Percentiles rank a stretch among this genome's conserved stretches.
These are phyloP conservation scores for Conger conger DNA, from an alignment of 2,113 vertebrate genomes.

Conservation along the genomic window DNA sequence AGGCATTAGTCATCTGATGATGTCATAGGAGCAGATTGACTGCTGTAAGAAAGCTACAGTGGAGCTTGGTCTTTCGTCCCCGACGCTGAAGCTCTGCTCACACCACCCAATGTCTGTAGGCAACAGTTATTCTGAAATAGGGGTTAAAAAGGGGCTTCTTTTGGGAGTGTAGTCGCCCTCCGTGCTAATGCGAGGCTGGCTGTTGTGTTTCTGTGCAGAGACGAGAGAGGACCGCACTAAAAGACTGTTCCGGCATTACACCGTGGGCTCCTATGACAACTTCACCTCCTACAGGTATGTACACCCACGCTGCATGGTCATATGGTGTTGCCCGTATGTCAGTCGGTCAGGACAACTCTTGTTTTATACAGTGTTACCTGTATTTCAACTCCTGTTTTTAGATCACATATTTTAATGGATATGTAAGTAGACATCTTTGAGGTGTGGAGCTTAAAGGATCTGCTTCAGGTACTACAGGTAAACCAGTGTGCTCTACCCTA, in stretches of 20 bases:
- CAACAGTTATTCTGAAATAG: not conserved
- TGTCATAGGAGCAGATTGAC: not conserved
- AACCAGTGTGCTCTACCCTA: no score
- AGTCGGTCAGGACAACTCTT: no score
- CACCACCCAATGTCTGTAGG: no score
- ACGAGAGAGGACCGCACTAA: slow-evolving; percentile 85
- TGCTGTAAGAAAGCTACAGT: not conserved
- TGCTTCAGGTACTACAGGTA: no score
- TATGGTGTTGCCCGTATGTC: not conserved
- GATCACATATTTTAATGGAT: no score
- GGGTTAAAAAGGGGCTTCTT: not conserved
- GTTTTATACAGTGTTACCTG: no score
- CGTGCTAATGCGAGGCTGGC: slow-evolving; percentile 8
- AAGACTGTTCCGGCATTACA: slow-evolving; percentile 86
- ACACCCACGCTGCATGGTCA: not conserved
- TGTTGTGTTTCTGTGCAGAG: slow-evolving; percentile 62
- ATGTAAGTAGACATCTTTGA: no score
- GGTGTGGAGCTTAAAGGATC: no score
- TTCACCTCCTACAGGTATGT: slow-evolving; percentile 83
- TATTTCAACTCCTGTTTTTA: no score
- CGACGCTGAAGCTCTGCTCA: not conserved
- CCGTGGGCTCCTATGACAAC: slow-evolving; percentile 85
- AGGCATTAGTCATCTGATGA: not conserved
- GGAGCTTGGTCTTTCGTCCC: not conserved
- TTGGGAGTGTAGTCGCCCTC: not conserved